Percentiles rank a stretch among this genome's conserved stretches.
Evolutionary conservation across 2,888 invertebrate genomes (phyloP).

Genomic region (Gibbula magus): DNA sequence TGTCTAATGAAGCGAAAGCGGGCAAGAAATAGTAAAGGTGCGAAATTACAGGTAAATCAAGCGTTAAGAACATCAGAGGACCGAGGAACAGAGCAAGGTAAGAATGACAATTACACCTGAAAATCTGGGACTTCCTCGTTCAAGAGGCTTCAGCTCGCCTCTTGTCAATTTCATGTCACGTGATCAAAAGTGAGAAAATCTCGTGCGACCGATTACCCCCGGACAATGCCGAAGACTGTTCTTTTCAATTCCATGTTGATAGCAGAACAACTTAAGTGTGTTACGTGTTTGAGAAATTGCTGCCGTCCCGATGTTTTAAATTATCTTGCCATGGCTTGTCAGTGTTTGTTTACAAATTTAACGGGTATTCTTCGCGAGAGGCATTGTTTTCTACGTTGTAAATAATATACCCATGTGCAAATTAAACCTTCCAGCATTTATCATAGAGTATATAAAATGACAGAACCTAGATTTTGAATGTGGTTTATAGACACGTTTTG

Average conservation of each 20-base stretch:
- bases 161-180: neutral
- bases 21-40: neutral
- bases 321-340: too few species aligned
- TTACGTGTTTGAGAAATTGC: too few species aligned
- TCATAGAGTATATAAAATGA: too few species aligned
- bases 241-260: neutral
- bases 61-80: neutral
- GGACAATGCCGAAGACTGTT: neutral
- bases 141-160: neutral
- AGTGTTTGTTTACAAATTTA: too few species aligned
- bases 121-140: neutral
- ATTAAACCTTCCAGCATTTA: too few species aligned
- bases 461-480: too few species aligned
- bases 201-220: neutral
- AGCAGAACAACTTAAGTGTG: too few species aligned
- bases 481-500: too few species aligned
- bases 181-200: neutral
- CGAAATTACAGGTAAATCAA: constrained; percentile 13
- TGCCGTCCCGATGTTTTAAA: too few species aligned
- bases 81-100: neutral
- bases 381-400: too few species aligned
- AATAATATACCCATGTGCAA: too few species aligned
- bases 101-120: neutral
- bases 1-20: neutral
- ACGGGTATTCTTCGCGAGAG: too few species aligned